Evolutionary conservation across 2,113 vertebrate genomes (phyloP), one percentile per base, ranked within the genome.

Genomic region (Chaetops frenatus): DNA sequence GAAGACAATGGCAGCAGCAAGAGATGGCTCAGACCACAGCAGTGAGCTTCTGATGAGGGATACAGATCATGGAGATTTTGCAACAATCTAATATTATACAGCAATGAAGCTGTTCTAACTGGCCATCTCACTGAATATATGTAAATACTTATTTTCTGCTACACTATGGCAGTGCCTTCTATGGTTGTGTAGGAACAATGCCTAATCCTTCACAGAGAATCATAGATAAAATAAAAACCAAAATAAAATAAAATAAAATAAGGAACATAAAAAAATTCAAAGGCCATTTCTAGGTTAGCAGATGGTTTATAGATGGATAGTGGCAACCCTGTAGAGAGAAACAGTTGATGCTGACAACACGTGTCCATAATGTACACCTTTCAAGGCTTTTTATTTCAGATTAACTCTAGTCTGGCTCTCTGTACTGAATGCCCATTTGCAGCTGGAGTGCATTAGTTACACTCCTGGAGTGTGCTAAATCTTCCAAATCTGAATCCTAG

Each of bases 371-470:
- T 71, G 83, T 36, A 42, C 70, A 96, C 81, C 58, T 95, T 95
- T 53, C 90, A 91, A 81, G 45, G 40, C 87, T 81, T 94, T 96
- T 91, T 82, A 91, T 93, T 95, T 96, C 88, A 93, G 81, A 90
- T 95, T 93, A 92, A 61, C 78, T 87, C 61, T 36, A 60, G 64
- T 91, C 84, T 87, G 61, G 65, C 81, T 67, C 40, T 71, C 22
- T 51, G 36, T 45, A 81, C 67, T 86, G 87, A 87, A 89, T 74
- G 84, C 36, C 62, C 90, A 72, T 91, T 95, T 96, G 92, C 90
- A 95, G 94, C 94, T 96, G 95, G 94, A 96, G 70, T 67, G 78
- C 87, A 94, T 96, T 96, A 96, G 96, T 95, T 93, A 76, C 87
- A 85, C 95, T 93, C 90, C 95, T 90, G 94, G 78, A 76, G 92